Percentiles rank a stretch among this genome's conserved stretches.
Conservation (phyloP, 2,113 vertebrate genomes). For the Garra rufa region DNA sequence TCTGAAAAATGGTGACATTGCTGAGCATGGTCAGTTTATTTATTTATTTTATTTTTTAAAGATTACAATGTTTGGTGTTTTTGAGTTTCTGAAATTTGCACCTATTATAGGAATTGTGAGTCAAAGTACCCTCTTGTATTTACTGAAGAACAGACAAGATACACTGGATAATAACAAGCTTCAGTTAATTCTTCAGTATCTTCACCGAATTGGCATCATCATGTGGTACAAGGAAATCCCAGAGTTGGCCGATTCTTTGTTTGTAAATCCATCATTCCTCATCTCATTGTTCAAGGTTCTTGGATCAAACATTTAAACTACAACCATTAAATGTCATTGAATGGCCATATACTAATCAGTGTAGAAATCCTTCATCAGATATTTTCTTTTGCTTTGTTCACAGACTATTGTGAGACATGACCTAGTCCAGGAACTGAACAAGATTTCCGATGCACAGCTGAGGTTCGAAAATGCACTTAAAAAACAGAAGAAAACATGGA, state of each 20-base stretch:
- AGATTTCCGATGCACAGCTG: conserved; percentile 60
- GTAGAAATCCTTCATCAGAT: neutral
- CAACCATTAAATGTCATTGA: neutral
- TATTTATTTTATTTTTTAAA: neutral
- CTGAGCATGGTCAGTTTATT: conserved; percentile 65
- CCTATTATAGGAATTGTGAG: conserved; percentile 68
- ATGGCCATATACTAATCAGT: neutral
- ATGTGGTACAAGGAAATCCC: conserved; percentile 76
- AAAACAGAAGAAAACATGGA: conserved; percentile 67
- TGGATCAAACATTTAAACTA: neutral
- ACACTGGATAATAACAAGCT: conserved; percentile 59
- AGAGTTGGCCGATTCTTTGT: conserved; percentile 62
- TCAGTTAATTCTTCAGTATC: conserved; percentile 70
- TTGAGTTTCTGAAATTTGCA: neutral
- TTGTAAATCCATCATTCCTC: conserved; percentile 74
- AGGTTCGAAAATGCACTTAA: conserved; percentile 53
- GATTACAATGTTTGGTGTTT: neutral
- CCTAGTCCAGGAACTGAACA: conserved; percentile 63
- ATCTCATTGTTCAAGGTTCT: conserved; percentile 77
- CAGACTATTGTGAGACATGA: conserved; percentile 73
- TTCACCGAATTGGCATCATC: conserved; percentile 69
- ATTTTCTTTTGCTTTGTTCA: neutral
- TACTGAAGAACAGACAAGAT: conserved; percentile 51
- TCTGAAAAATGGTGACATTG: conserved; percentile 48
- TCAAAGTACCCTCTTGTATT: conserved; percentile 52